Percentiles rank a stretch among this genome's conserved stretches.
phyloP scores from a whole-genome alignment of 2,797 vertebrate species.

The Xiphorhynchus erythropygius region DNA sequence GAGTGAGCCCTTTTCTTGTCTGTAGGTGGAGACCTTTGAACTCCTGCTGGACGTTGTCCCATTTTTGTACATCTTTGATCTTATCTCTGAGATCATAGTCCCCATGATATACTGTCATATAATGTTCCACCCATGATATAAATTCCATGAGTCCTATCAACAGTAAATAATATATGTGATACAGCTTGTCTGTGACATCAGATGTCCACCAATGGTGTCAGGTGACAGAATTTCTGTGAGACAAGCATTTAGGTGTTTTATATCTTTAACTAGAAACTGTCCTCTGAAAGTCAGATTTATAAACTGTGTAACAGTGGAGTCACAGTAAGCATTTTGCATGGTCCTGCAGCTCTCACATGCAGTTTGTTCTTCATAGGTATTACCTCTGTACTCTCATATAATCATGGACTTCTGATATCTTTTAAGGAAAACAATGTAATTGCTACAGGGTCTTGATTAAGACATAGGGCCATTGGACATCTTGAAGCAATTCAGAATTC shows the following conservation, averaged over 20 bases:
- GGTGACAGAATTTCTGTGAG: background rate
- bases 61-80: background rate
- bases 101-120: background rate
- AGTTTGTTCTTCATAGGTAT: background rate
- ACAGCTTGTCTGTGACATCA: background rate
- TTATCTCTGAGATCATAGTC: background rate
- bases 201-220: background rate
- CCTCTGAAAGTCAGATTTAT: background rate
- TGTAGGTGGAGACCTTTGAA: background rate
- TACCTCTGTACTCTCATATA: background rate
- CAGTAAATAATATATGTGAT: background rate
- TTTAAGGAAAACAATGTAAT: background rate
- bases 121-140: background rate
- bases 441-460: background rate
- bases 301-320: background rate
- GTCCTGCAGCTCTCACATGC: background rate
- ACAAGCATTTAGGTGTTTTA: background rate
- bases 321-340: background rate
- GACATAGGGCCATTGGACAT: background rate
- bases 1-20: conserved; percentile 30
- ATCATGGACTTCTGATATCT: background rate
- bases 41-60: background rate
- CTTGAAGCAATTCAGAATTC: background rate
- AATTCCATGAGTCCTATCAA: background rate
- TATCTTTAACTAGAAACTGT: background rate